Percentiles rank a stretch among this genome's conserved stretches.
These are phyloP conservation scores for Drosophila anomelani DNA, from an alignment of 2,888 invertebrate species.

Conservation along the genomic window DNA sequence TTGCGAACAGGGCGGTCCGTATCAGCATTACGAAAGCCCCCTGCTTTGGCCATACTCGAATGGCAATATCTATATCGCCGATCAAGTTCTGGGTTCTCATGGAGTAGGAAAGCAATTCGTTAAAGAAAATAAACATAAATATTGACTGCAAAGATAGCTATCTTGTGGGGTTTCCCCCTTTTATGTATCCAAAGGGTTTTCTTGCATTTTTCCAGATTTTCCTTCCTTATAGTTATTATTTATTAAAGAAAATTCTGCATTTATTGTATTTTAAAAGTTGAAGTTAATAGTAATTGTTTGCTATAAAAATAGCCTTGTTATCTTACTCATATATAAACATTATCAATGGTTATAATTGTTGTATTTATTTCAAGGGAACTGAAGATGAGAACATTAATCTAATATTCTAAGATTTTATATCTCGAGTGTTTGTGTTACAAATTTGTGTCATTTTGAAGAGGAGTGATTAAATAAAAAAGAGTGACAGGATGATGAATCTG, in stretches of 20 bases:
- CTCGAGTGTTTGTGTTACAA: conserved; percentile 11
- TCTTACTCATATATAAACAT: neutral
- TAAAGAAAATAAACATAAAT: conserved; percentile 2
- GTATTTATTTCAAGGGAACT: neutral
- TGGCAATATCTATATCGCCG: conserved; percentile 10
- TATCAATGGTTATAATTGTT: neutral
- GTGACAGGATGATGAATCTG: neutral
- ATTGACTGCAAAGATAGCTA: neutral
- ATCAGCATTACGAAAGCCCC: conserved; percentile 13
- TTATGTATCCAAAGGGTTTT: neutral
- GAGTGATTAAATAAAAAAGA: neutral
- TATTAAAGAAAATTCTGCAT: neutral
- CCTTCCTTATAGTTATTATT: no score
- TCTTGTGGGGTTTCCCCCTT: neutral
- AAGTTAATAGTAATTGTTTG: no score
- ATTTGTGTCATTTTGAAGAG: conserved; percentile 7
- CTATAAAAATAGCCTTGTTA: neutral
- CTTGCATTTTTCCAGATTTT: neutral
- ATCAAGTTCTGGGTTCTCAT: neutral
- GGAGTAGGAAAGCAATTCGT: neutral
- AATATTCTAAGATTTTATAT: conserved; percentile 20
- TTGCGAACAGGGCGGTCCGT: neutral
- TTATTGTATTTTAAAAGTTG: no score
- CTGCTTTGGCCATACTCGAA: conserved; percentile 8
- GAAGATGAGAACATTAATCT: conserved; percentile 17